Conservation (phyloP, 1,140 invertebrate species). For the Centruroides sculpturatus region DNA sequence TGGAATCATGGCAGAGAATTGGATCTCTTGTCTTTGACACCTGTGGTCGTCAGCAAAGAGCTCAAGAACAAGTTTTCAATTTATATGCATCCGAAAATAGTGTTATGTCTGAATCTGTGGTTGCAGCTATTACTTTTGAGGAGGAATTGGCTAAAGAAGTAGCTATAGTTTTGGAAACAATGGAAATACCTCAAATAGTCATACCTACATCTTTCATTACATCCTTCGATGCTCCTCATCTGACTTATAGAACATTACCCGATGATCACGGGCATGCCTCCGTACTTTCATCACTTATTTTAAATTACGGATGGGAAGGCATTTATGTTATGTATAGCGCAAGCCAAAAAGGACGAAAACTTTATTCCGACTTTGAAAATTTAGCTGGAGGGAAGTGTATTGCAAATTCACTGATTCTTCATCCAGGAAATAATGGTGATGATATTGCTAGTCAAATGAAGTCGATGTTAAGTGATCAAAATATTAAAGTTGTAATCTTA, state of each 20-base stretch:
- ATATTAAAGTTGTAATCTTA: conserved; percentile 6
- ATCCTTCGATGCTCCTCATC: no score
- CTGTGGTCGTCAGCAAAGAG: conserved; percentile 20
- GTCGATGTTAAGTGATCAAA: background rate
- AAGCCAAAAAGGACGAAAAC: no score
- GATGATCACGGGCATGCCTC: no score
- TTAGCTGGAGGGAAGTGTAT: no score
- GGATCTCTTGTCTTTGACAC: conserved; percentile 25
- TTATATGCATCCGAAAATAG: conserved; percentile 24
- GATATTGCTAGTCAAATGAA: no score
- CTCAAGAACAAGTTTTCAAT: conserved; percentile 23
- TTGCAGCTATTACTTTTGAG: conserved; percentile 9
- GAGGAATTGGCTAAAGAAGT: conserved; percentile 7
- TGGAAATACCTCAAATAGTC: conserved; percentile 6
- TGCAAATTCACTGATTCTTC: no score
- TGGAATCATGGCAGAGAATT: conserved; percentile 18
- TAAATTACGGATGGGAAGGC: no score
- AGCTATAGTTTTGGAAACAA: conserved; percentile 4
- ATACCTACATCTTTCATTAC: background rate
- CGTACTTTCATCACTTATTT: no score
- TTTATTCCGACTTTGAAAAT: no score
- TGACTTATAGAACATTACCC: no score
- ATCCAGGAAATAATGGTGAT: no score
- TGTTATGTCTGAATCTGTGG: background rate
- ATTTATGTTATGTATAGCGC: no score